Evolutionary conservation across 2,113 vertebrate species (phyloP), one percentile per base, ranked within the genome.

Genomic region (Coturnix japonica): DNA sequence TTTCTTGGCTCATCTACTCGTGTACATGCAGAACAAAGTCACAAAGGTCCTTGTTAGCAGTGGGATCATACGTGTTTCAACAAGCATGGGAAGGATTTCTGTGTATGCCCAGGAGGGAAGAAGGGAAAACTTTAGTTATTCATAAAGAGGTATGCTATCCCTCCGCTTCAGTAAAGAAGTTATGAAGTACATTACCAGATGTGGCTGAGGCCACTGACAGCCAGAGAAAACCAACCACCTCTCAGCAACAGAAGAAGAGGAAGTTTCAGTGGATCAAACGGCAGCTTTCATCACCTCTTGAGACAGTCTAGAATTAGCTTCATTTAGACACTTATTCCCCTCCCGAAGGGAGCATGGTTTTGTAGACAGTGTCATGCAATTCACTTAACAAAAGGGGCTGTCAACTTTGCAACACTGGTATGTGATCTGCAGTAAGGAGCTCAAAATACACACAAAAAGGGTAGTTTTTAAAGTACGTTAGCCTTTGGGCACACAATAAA

Each of bases 351-450:
- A 92, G 31, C 2, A 0, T 35, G 28, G 13, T 63, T 89, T 74
- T 92, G 75, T 66, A 70, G 75, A 70, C 69, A 60, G 60, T 82
- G 72, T 75, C 78, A 77, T 0, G 0, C 33, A 70, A 91, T 33
- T 63, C 85, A 87, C 46, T 30, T 41, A 82, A 91, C 59, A 91
- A 94, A 92, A 87, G 85, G 72, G 33, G 39, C 79, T 87, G 43
- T 51, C 93, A 89, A 41, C 69, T 85, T 87, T 22, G 41, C 72
- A 73, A 49, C 25, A 11, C 57, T 82, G 39, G 30, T 59, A 56
- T 25, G 26, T 21, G 64, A 88, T 61, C 66, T 0, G 0, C 64
- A 91, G 41, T 41, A 82, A 93, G 1, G 3, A 95, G 33, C 37
- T 87, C 56, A 75, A 89, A 73, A 85, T 54, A 69, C 7, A 73